Evolutionary conservation across 2,888 invertebrate species (phyloP), one percentile per base, ranked within the genome.

Genomic region (Dryomyza anilis): DNA sequence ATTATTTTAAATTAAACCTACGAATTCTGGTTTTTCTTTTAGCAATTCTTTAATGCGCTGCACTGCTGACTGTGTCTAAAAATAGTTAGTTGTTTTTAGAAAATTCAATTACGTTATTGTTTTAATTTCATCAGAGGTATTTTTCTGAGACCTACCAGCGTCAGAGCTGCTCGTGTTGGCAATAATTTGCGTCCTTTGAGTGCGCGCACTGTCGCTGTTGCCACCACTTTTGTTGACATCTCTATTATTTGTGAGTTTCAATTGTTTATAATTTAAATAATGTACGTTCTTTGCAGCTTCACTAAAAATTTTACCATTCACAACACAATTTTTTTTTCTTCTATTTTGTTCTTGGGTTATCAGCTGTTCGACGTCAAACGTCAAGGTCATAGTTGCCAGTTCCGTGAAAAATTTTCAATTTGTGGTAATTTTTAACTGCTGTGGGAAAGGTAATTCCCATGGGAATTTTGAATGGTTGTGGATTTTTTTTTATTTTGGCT

Each of bases 181-280:
- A 93, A 82, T 68, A 92, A 82, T 83, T 88, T 89, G 78, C 93
- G 88, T 73, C 90, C 90, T 82, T 92, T 92, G 27, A 95, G 90
- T 71, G 95, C 94, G 73, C 94, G 88, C 29, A 96, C 94, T 63
- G 95, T 95, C 29, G 96, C 96, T 79, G 94, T 91, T 67, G 92
- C 94, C 76, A 92, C 89, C 68, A 89, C 87, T 86, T 89, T 90
- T 71, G 91, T 89, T 81, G 92, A 88, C 92, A 93, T 93, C 76
- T 81, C 74, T 16, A 29, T 36, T 19, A 43, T 56, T 55, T 58
- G 8, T 25, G 8, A 53, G 36, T 53, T 29, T 39, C 19, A 43
- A 14, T 27, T n/a, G 12, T 12, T 39, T 39, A 39, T 39, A 50
- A 25, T 50, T 27, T 27, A 14, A 2, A 25, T 10, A 25, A 25